Conservation (phyloP, 2,797 vertebrate genomes). For the Siniperca scherzeri region DNA sequence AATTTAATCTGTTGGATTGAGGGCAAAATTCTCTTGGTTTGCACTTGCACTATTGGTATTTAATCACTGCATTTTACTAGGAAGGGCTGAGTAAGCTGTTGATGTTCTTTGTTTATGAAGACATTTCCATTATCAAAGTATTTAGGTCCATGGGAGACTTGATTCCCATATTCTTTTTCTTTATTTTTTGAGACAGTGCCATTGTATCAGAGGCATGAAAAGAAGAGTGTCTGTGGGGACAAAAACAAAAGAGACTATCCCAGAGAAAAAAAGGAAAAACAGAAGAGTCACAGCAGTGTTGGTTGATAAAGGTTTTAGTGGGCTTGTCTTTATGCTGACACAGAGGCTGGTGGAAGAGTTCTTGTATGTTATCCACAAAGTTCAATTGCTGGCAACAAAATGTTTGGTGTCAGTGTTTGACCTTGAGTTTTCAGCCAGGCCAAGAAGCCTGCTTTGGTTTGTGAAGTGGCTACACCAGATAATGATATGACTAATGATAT, state of each 20-base stretch:
- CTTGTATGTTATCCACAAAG: background rate
- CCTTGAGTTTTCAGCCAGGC: background rate
- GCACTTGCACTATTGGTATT: constrained; percentile 42
- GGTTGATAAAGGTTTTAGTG: constrained; percentile 5
- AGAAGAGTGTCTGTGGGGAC: constrained; percentile 5
- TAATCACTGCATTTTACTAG: constrained; percentile 30
- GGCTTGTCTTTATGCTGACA: background rate
- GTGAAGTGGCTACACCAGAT: background rate
- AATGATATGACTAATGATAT: background rate
- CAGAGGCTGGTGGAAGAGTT: background rate
- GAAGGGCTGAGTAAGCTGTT: constrained; percentile 27
- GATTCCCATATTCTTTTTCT: background rate
- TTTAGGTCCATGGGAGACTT: background rate
- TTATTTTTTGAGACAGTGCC: background rate
- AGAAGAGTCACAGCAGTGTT: background rate
- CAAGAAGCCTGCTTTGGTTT: background rate
- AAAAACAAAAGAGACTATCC: constrained; percentile 2
- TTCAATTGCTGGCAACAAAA: background rate
- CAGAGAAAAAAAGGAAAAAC: background rate
- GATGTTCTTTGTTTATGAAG: constrained; percentile 41
- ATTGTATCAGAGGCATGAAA: constrained; percentile 19
- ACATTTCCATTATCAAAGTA: constrained; percentile 36
- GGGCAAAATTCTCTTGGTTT: constrained; percentile 36
- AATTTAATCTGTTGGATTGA: constrained; percentile 43
- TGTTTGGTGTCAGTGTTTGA: background rate